phyloP scores from a whole-genome alignment of 2,113 vertebrate species.

The Chionodraco myersi region DNA sequence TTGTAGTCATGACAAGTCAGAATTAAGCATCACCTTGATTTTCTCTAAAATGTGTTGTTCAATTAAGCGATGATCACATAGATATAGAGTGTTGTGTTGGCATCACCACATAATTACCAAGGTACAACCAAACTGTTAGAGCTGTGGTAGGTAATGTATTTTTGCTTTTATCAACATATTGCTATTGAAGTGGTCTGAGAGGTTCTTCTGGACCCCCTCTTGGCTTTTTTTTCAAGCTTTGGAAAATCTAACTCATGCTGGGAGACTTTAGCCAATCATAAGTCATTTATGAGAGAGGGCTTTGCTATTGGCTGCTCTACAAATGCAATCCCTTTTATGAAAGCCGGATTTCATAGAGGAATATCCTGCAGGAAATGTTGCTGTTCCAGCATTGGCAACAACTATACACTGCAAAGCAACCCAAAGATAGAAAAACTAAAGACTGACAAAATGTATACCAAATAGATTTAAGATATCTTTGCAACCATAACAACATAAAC shows the following conservation, averaged over 20 bases:
- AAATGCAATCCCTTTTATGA: neutral
- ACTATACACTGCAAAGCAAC: no score
- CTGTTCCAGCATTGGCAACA: no score
- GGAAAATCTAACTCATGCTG: neutral
- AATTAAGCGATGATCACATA: neutral
- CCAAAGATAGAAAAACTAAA: no score
- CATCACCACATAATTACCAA: neutral
- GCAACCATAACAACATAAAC: no score
- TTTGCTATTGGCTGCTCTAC: neutral
- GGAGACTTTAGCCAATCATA: neutral
- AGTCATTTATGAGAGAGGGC: neutral
- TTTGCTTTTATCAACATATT: neutral
- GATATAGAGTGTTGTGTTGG: neutral
- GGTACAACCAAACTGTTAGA: neutral
- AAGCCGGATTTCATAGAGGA: no score
- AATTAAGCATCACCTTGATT: neutral
- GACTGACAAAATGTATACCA: no score
- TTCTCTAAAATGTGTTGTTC: neutral
- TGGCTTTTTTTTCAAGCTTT: neutral
- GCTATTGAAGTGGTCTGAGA: neutral
- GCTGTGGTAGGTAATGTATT: no score
- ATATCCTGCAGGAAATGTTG: no score
- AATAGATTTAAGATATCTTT: no score
- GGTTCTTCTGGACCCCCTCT: neutral
- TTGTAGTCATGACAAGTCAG: neutral